phyloP scores from a whole-genome alignment of 1,140 invertebrate genomes.

The Linepithema humile region DNA sequence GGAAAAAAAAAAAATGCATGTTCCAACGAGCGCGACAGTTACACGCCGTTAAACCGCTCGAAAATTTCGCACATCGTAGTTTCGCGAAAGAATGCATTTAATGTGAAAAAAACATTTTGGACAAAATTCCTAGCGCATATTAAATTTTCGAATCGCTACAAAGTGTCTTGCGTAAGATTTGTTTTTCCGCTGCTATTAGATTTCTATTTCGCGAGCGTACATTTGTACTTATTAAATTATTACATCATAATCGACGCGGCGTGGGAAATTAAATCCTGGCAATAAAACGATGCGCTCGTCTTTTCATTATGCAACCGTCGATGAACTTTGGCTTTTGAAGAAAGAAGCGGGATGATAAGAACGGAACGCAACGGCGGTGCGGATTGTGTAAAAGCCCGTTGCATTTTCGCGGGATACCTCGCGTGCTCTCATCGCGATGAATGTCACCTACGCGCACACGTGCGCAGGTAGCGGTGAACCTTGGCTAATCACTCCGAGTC shows the following conservation, averaged over 20 bases:
- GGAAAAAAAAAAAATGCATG: background rate
- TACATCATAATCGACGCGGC: background rate
- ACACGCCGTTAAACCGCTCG: background rate
- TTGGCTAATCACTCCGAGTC: too few relatives aligned
- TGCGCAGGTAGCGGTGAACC: too few relatives aligned
- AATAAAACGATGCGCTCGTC: background rate
- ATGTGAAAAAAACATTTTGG: too few relatives aligned
- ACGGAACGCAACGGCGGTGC: conserved; percentile 43
- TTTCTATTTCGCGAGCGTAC: too few relatives aligned
- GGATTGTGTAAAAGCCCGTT: background rate
- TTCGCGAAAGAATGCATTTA: too few relatives aligned
- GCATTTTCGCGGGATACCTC: conserved; percentile 62
- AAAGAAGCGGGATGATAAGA: conserved; percentile 4
- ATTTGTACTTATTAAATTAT: too few relatives aligned
- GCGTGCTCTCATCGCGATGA: background rate
- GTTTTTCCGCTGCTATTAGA: too few relatives aligned
- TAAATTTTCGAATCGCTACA: too few relatives aligned
- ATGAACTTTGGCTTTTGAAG: conserved; percentile 2
- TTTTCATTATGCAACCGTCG: conserved; percentile 25
- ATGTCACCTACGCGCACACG: too few relatives aligned
- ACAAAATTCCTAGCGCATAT: too few relatives aligned
- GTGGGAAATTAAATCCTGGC: background rate
- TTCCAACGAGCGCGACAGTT: background rate
- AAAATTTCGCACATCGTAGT: too few relatives aligned
- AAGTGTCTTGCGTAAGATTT: too few relatives aligned